Conservation (phyloP, 2,888 invertebrate species). For the Rhopalosiphum nymphaeae region DNA sequence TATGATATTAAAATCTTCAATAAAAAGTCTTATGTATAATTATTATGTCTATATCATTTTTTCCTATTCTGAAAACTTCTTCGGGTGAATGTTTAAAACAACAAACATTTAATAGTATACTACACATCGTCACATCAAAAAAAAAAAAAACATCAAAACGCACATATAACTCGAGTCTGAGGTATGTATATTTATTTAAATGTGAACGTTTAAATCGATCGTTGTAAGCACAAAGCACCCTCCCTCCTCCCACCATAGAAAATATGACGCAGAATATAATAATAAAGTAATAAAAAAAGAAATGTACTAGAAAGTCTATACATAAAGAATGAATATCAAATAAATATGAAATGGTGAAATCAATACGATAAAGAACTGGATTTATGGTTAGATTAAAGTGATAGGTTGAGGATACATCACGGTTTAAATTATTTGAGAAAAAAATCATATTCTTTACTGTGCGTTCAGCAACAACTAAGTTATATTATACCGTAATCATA, state of each 20-base stretch:
- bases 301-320: not conserved
- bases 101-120: not conserved
- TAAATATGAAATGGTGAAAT: not conserved
- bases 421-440: not conserved
- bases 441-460: not conserved
- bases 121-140: not conserved
- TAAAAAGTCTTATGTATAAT: not conserved
- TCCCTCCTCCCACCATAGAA: not conserved
- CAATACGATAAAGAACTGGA: not conserved
- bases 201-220: not conserved
- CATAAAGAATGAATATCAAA: not conserved
- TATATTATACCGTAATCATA: not conserved
- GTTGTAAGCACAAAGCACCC: not conserved
- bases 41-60: not conserved
- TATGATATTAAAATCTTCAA: not conserved
- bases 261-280: not conserved
- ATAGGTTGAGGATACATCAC: not conserved
- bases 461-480: not conserved
- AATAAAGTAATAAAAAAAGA: not conserved
- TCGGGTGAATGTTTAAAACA: not conserved
- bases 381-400: not conserved
- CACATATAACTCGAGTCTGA: not conserved
- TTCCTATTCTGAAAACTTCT: not conserved
- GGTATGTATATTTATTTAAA: slow-evolving; percentile 8
- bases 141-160: not conserved